These are phyloP conservation scores for Pecten maximus DNA, from an alignment of 2,888 invertebrate genomes.

Conservation along the genomic window DNA sequence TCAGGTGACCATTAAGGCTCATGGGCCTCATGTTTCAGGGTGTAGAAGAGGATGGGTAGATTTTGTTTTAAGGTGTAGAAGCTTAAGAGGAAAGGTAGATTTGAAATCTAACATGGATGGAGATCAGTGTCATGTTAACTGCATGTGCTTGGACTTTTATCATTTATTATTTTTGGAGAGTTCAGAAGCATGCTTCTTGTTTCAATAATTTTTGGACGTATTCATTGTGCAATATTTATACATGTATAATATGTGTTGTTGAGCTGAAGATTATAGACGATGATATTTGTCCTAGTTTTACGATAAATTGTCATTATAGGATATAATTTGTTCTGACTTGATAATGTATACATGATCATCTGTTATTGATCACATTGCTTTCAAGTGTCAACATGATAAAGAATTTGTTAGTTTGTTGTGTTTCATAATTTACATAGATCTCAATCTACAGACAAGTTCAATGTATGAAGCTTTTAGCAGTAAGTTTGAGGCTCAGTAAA, in stretches of 20 bases:
- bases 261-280: neutral
- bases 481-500: neutral
- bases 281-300: neutral
- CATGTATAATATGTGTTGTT: neutral
- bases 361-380: neutral
- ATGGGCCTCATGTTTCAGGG: too few species aligned
- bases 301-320: neutral
- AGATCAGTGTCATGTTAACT: conserved; percentile 17
- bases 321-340: neutral
- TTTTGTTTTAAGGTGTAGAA: neutral
- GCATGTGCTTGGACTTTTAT: conserved; percentile 23
- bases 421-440: neutral
- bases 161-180: neutral
- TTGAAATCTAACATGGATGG: neutral
- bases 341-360: neutral
- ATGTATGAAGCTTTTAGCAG: too few species aligned
- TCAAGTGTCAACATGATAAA: neutral
- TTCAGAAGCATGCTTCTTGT: conserved; percentile 29
- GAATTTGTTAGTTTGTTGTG: neutral
- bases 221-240: neutral
- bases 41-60: too few species aligned
- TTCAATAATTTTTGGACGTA: conserved; percentile 6
- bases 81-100: neutral
- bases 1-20: too few species aligned
- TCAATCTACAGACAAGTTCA: neutral